Conservation (phyloP, 2,113 vertebrate species). For the Rhabdornis inornatus region DNA sequence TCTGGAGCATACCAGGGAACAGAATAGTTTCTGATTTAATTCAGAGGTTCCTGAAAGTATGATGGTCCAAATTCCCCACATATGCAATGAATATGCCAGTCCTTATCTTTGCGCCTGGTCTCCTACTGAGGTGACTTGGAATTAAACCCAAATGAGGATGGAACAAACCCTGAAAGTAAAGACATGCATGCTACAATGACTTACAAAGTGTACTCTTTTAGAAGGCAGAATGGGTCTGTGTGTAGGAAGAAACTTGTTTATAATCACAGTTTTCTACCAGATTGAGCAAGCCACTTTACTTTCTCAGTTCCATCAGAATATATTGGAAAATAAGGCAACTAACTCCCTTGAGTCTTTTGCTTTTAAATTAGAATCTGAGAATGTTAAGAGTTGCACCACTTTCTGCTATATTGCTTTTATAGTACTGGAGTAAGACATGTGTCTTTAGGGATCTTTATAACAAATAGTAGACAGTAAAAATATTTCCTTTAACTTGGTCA, state of each 20-base stretch:
- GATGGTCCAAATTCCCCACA: not conserved
- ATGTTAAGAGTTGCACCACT: not conserved
- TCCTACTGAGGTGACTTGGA: not conserved
- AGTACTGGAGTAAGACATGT: not conserved
- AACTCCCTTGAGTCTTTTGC: not conserved
- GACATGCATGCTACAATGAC: accelerated
- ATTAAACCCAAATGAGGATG: not conserved
- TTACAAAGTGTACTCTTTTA: not conserved
- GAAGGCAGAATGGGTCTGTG: not conserved
- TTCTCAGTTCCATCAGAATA: not conserved
- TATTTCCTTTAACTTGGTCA: not conserved
- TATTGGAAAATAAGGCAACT: not conserved
- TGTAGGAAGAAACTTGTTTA: not conserved
- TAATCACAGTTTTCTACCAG: not conserved
- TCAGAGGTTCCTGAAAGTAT: not conserved
- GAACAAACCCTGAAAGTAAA: not conserved
- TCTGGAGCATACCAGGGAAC: not conserved
- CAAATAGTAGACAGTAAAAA: not conserved
- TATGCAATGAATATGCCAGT: not conserved
- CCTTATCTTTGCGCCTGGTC: not conserved
- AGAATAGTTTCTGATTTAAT: not conserved
- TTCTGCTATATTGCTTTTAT: not conserved
- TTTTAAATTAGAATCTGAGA: not conserved
- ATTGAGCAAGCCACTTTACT: not conserved
- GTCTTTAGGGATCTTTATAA: not conserved